These are phyloP conservation scores for Punctoribates punctum DNA, from an alignment of 2,888 invertebrate genomes.

Conservation along the genomic window DNA sequence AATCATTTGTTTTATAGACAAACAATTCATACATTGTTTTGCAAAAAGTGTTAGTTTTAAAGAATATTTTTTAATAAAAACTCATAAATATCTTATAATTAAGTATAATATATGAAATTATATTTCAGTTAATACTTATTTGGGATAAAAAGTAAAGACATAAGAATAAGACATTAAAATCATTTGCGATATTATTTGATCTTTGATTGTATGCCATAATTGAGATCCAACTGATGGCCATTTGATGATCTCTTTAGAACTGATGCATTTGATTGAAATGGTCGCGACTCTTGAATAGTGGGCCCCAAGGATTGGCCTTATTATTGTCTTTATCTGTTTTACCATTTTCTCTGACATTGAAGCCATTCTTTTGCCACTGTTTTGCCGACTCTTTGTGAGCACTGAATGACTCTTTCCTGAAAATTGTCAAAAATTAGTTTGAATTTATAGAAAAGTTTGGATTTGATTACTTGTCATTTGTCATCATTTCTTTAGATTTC, in stretches of 20 bases:
- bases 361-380: slow-evolving; percentile 25
- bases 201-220: too few species aligned
- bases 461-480: slow-evolving; percentile 17
- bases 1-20: neutral
- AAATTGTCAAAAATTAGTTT: neutral
- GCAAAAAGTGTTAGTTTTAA: neutral
- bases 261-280: slow-evolving; percentile 41
- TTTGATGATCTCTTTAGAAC: slow-evolving; percentile 15
- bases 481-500: slow-evolving; percentile 5
- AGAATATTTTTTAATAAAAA: too few species aligned
- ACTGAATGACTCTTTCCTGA: slow-evolving; percentile 6
- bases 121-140: too few species aligned
- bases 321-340: slow-evolving; percentile 19
- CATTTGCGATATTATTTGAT: too few species aligned
- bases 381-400: neutral
- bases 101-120: too few species aligned
- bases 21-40: neutral
- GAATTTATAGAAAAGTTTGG: neutral
- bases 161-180: too few species aligned
- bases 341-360: neutral
- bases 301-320: slow-evolving; percentile 38
- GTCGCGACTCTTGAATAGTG: slow-evolving; percentile 39
- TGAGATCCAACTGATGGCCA: too few species aligned
- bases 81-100: too few species aligned
- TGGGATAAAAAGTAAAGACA: too few species aligned